Percentiles rank a stretch among this genome's conserved stretches.
phyloP scores from a whole-genome alignment of 2,113 vertebrate species.

The Megaptera novaeangliae region DNA sequence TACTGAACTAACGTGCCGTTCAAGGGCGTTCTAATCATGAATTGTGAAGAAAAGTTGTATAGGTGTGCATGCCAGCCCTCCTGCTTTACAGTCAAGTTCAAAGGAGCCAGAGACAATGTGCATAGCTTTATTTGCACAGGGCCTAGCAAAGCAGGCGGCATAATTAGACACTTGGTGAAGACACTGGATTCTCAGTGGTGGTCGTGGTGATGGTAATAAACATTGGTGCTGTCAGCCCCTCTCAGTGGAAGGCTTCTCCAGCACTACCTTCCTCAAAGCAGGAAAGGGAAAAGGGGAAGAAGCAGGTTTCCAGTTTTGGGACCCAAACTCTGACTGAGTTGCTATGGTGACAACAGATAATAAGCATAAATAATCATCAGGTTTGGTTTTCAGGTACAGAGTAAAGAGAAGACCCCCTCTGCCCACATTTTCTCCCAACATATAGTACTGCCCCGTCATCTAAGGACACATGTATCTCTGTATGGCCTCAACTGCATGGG shows the following conservation, averaged over 20 bases:
- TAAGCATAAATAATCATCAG: background rate
- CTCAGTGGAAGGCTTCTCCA: background rate
- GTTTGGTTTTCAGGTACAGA: background rate
- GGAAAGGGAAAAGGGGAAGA: background rate
- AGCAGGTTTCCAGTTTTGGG: background rate
- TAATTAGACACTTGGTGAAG: background rate
- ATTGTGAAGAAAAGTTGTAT: background rate
- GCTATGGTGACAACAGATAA: background rate
- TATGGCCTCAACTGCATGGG: too few relatives aligned
- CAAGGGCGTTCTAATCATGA: background rate
- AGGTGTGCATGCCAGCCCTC: too few relatives aligned
- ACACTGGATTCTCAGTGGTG: background rate
- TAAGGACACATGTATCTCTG: background rate
- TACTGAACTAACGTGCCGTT: background rate
- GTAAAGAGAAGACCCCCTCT: background rate
- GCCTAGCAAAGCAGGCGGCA: background rate
- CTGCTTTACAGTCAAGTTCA: background rate
- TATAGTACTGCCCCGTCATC: background rate
- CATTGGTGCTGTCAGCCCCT: background rate
- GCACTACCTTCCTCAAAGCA: background rate
- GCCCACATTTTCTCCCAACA: background rate
- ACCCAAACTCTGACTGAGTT: background rate
- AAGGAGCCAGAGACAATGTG: background rate
- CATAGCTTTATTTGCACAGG: background rate
- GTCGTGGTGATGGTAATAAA: background rate